Evolutionary conservation across 23 tunicate species (phyloP).

Genomic region (Clavelina lepadiformis): DNA sequence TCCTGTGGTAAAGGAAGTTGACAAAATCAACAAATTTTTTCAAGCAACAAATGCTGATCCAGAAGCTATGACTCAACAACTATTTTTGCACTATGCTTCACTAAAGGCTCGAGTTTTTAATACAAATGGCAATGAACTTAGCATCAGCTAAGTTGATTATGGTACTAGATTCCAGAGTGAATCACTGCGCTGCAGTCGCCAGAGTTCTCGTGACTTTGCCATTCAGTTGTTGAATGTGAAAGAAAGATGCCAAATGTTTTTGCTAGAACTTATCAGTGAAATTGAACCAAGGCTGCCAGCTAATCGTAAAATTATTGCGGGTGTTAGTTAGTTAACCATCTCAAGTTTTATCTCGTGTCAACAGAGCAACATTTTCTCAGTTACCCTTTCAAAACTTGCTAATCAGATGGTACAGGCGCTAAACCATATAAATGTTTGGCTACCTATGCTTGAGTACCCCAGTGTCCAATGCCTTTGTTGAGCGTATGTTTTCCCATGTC

Average conservation of each 20-base stretch:
- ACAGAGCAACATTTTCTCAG: too few relatives aligned
- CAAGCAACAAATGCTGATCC: constrained; percentile 36
- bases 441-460: constrained; percentile 20
- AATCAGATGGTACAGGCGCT: background rate
- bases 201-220: background rate
- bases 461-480: constrained; percentile 16
- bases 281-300: constrained; percentile 10
- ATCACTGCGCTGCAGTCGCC: constrained; percentile 15
- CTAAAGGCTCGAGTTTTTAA: constrained; percentile 12
- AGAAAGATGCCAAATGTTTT: constrained; percentile 5
- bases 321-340: background rate
- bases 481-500: constrained; percentile 19
- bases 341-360: constrained; percentile 24
- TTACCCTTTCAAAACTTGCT: constrained; percentile 5
- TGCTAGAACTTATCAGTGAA: constrained; percentile 1
- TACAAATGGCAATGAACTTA: background rate
- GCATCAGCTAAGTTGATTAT: constrained; percentile 14
- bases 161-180: constrained; percentile 8
- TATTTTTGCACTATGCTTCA: constrained; percentile 1
- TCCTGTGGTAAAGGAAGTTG: constrained; percentile 20
- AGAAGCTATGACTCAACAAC: constrained; percentile 2
- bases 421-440: constrained; percentile 7
- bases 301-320: constrained; percentile 6
- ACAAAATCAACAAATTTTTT: constrained; percentile 16
- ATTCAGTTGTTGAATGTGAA: constrained; percentile 7